Evolutionary conservation across 2,113 vertebrate species (phyloP).

Genomic region (Capricornis sumatraensis): DNA sequence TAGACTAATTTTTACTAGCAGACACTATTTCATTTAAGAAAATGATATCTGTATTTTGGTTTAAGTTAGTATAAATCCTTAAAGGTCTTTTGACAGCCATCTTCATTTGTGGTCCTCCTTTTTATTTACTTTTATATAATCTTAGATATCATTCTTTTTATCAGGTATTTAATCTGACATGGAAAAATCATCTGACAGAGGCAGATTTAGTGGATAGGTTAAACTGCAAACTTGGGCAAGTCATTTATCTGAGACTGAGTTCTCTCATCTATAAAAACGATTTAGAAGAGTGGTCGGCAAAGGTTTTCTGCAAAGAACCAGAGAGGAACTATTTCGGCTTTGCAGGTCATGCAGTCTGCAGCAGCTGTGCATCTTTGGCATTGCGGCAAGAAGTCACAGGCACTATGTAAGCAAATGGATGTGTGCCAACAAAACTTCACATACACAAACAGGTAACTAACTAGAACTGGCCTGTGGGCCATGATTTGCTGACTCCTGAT

Average conservation of each 20-base stretch:
- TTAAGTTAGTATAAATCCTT: neutral
- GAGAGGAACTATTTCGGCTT: neutral
- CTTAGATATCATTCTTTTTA: neutral
- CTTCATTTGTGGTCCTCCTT: neutral
- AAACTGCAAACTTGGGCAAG: neutral
- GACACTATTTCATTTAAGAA: constrained; percentile 6
- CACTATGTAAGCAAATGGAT: neutral
- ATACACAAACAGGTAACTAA: neutral
- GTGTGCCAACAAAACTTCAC: neutral
- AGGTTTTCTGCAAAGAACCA: neutral
- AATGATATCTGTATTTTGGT: neutral
- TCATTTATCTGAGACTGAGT: neutral
- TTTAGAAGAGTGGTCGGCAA: neutral
- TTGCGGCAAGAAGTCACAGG: neutral
- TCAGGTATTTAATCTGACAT: neutral
- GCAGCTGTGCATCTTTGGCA: neutral
- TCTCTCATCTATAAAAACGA: neutral
- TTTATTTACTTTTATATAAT: constrained; percentile 23
- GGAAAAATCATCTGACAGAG: neutral
- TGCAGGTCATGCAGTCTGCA: neutral
- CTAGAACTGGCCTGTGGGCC: neutral
- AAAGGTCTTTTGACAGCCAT: neutral
- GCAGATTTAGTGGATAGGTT: neutral
- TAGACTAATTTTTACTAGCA: neutral
- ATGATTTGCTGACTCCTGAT: neutral